Base-by-base conservation (phyloP, 2,888 invertebrate species). In the Mellilla xanthometata region DNA sequence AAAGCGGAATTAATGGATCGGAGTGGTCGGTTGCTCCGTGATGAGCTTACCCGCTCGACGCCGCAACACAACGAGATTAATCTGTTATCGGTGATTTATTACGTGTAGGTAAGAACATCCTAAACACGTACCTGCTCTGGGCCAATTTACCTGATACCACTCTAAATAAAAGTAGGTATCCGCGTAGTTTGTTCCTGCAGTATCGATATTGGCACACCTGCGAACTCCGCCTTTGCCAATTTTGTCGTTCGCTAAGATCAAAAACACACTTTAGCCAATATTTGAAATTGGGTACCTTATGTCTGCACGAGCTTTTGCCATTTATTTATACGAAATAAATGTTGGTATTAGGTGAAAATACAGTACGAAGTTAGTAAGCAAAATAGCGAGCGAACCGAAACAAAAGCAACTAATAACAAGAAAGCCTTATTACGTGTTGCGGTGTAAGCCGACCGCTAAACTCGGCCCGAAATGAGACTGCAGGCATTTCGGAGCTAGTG, bases 121-220 rank as follows among this genome's bases (percentile, higher is more conserved):
- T 32, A 28, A 39, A 35, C 36, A 39, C 24, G 49, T 38, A 40
- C 33, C 32, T 34, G 39, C 35, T 39, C 24, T 35, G 12, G 12
- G 31, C 27, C 50, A 43, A 50, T 54, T 51, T 54, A 46, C 48
- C 38, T 47, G 38, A 47, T 47, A 34, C 36, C 24, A 11, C 39
- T 30, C 48, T 36, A 48, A 45, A 52, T 44, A 54, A 42, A n/a
- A 39, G 36, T 39, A 45, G 32, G 31, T 19, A 39, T 38, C 24
- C 6, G 27, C 29, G 24, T 29, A 49, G 49, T 47, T 42, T 49
- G 44, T 39, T 45, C 39, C 44, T 43, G 39, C 27, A 52, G 41
- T 54, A 52, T 54, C 44, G 57, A 47, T 51, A 54, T 57, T 52
- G 54, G 56, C 50, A 42, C 56, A 56, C 56, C 56, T 54, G 54